Conservation (phyloP, 2,113 vertebrate genomes). For the Trinectes maculatus region DNA sequence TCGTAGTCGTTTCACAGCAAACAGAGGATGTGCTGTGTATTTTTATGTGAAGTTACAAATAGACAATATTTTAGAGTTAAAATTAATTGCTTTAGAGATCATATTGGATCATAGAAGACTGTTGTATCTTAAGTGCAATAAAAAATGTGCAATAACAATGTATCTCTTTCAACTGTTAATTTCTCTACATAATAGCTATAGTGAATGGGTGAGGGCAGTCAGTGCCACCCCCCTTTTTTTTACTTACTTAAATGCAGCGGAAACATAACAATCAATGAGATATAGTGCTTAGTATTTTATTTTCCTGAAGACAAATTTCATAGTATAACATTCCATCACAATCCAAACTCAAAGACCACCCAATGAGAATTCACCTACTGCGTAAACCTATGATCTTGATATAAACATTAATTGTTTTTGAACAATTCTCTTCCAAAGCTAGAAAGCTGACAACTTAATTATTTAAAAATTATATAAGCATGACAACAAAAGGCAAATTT, state of each 20-base stretch:
- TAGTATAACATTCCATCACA: conserved; percentile 74
- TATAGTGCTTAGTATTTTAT: conserved; percentile 79
- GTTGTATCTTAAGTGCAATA: conserved; percentile 84
- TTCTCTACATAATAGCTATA: conserved; percentile 1
- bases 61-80: conserved; percentile 37
- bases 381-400: conserved; percentile 56
- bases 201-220: neutral
- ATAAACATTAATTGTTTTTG: conserved; percentile 17
- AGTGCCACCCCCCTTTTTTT: neutral
- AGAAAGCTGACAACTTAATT: conserved; percentile 10
- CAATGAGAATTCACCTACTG: conserved; percentile 41
- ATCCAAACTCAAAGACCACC: conserved; percentile 65
- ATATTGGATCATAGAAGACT: conserved; percentile 68
- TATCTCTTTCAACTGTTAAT: conserved; percentile 13
- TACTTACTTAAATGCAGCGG: neutral
- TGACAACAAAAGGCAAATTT: neutral
- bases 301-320: conserved; percentile 68
- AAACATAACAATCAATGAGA: neutral
- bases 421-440: conserved; percentile 52
- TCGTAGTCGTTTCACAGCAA: conserved; percentile 30
- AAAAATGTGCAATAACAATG: conserved; percentile 76
- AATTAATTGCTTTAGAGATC: conserved; percentile 50
- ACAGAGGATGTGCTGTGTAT: conserved; percentile 43
- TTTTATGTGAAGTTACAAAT: conserved; percentile 56
- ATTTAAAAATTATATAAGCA: neutral